Evolutionary conservation across 2,888 invertebrate genomes (phyloP).

Genomic region (Dendrolimus houi): DNA sequence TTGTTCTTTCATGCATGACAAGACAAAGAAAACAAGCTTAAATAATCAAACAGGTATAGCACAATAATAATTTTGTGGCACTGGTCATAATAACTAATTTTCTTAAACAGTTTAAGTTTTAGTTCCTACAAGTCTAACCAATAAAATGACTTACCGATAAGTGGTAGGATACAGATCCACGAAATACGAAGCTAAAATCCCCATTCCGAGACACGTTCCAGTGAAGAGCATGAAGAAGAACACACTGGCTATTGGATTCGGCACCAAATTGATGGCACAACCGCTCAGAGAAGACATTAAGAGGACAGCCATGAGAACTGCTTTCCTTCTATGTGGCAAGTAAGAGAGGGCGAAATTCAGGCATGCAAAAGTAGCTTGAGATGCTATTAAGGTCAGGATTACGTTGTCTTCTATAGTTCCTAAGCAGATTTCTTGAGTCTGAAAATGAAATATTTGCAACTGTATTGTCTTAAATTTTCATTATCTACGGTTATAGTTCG

Average conservation of each 20-base stretch:
- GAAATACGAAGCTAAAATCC: slow-evolving; percentile 61
- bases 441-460: slow-evolving; percentile 19
- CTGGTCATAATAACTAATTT: too few relatives aligned
- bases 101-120: too few relatives aligned
- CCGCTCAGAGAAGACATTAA: slow-evolving; percentile 74
- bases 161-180: slow-evolving; percentile 64
- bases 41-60: too few relatives aligned
- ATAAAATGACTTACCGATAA: slow-evolving; percentile 37
- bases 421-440: slow-evolving; percentile 57
- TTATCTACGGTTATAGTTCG: too few relatives aligned
- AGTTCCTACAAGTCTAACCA: too few relatives aligned
- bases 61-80: too few relatives aligned
- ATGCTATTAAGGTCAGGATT: slow-evolving; percentile 79
- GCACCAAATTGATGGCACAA: slow-evolving; percentile 46
- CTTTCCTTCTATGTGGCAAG: slow-evolving; percentile 74
- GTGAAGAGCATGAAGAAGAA: slow-evolving; percentile 57
- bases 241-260: slow-evolving; percentile 58
- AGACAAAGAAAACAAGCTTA: too few relatives aligned
- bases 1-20: too few relatives aligned
- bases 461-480: too few relatives aligned
- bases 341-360: slow-evolving; percentile 74
- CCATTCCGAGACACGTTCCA: slow-evolving; percentile 61
- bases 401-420: slow-evolving; percentile 75
- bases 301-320: slow-evolving; percentile 62
- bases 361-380: slow-evolving; percentile 78